Base-by-base conservation (phyloP, 1,140 invertebrate species). In the Ips typographus region DNA sequence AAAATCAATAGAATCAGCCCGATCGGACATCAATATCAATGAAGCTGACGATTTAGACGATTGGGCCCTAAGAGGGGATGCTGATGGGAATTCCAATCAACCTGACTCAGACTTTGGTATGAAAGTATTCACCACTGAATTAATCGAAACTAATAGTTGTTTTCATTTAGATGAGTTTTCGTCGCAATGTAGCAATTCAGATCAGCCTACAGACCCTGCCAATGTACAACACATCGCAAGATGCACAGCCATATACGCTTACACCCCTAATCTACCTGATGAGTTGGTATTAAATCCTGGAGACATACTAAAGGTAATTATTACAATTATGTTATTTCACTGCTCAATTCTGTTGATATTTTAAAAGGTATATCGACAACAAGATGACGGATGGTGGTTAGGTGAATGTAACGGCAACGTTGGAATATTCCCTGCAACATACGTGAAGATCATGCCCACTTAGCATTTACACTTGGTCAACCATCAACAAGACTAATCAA, bases 341-440 rank as follows among this genome's bases (percentile, higher is more conserved):
- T 22, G 22, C 22, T 22, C 22, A 22, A 22, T 22, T 22, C 22
- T 22, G 22, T 0, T 22, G 22, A 22, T 22, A 62, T 56, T 63
- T 62, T 38, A 90, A n/a, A n/a, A 90, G 68, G 90, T 97, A 40
- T 93, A 93, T 79, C 90, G 93, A 74, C 95, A 96, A 77, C 92
- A 95, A 78, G 89, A 91, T n/a, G 93, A 95, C 77, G 94, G 94
- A 3, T 97, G 94, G 94, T 97, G 95, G 94, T 87, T 94, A 59
- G 94, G 94, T 5, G 93, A 95, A 73, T 85, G 94, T 53, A 87
- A 91, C 68, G 94, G 94, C 40, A 84, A 85, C 62, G 88, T 93
- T 59, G 95, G 95, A 40, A 95, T 95, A 71, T 96, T 97, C 76
- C 95, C 95, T 1, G 94, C 94, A 1, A 95, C 94, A 2, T 97